phyloP scores from a whole-genome alignment of 2,113 vertebrate genomes.

The Podarcis raffonei region DNA sequence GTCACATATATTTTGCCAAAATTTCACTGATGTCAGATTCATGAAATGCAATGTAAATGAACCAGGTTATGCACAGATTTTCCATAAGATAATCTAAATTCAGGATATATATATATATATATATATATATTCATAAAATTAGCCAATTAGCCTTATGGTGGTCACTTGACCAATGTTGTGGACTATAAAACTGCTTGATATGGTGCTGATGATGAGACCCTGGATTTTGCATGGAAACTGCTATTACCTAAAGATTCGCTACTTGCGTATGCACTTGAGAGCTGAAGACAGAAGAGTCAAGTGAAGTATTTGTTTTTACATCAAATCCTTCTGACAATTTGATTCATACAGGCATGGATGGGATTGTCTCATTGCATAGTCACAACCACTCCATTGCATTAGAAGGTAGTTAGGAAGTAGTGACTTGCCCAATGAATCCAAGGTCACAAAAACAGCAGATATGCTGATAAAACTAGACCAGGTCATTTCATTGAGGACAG shows the following conservation, averaged over 20 bases:
- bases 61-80: neutral
- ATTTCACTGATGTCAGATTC: conserved; percentile 17
- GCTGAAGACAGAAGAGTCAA: neutral
- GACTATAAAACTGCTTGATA: conserved; percentile 2
- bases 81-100: neutral
- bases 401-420: too few relatives aligned
- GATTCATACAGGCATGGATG: too few relatives aligned
- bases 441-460: too few relatives aligned
- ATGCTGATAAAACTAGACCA: too few relatives aligned
- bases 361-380: too few relatives aligned
- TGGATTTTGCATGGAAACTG: neutral
- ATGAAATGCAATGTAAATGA: conserved; percentile 52
- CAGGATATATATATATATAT: too few relatives aligned
- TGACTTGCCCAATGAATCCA: too few relatives aligned
- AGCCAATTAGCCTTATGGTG: neutral
- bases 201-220: too few relatives aligned
- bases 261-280: neutral
- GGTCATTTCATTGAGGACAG: too few relatives aligned
- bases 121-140: neutral
- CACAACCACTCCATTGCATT: too few relatives aligned
- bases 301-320: too few relatives aligned
- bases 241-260: neutral
- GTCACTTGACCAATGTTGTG: neutral
- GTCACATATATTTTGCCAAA: conserved; percentile 32
- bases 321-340: too few relatives aligned